Conservation (phyloP, 1,140 invertebrate genomes). For the Holcopasites calliopsidis region DNA sequence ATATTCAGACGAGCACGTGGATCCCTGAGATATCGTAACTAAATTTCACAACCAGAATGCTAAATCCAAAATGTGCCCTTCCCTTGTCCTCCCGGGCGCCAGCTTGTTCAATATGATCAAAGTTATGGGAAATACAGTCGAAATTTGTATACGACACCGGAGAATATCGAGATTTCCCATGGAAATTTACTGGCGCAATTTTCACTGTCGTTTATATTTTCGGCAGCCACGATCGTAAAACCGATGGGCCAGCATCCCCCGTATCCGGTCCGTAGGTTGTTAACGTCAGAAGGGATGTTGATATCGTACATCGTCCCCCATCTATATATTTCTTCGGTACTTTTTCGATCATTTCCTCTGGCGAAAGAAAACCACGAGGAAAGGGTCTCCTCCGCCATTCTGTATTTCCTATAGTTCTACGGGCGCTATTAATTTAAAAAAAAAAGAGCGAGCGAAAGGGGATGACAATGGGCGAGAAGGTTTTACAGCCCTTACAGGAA, state of each 20-base stretch:
- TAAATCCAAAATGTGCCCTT: too few species aligned
- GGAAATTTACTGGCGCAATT: slow-evolving; percentile 5
- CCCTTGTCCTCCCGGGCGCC: background rate
- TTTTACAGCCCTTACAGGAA: background rate
- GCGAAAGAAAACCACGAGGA: background rate
- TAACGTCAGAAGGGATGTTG: slow-evolving; percentile 11
- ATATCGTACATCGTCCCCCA: background rate
- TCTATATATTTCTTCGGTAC: background rate
- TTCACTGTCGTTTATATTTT: background rate
- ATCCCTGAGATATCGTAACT: background rate
- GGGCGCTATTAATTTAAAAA: background rate
- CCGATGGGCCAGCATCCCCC: background rate
- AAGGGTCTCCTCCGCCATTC: background rate
- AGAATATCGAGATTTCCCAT: background rate
- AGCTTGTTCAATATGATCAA: background rate
- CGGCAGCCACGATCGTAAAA: background rate
- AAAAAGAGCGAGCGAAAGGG: too few species aligned
- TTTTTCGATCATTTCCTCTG: background rate
- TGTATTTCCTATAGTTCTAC: background rate
- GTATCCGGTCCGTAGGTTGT: background rate
- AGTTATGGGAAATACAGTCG: too few species aligned
- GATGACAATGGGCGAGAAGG: background rate
- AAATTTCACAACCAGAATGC: background rate
- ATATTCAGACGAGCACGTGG: accelerated
- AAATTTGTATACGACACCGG: background rate